Conservation (phyloP, 2,113 vertebrate species). For the Elgaria multicarinata region DNA sequence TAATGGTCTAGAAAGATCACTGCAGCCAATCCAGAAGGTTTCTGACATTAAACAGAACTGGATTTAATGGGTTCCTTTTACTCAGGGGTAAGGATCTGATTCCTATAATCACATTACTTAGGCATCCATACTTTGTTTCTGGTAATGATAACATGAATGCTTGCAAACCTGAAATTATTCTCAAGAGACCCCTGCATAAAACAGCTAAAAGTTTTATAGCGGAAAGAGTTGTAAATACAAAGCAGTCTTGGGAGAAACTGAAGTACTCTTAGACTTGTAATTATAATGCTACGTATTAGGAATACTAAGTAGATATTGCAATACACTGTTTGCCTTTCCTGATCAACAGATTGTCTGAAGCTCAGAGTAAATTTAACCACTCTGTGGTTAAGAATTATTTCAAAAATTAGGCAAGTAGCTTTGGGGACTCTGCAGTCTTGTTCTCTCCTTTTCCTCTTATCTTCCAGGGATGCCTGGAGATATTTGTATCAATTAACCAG, state of each 20-base stretch:
- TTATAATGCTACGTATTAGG: slow-evolving; percentile 22
- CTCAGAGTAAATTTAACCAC: slow-evolving; percentile 17
- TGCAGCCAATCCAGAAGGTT: neutral
- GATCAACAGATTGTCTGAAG: neutral
- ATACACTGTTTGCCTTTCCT: slow-evolving; percentile 1
- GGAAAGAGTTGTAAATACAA: neutral
- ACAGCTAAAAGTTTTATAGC: slow-evolving; percentile 20
- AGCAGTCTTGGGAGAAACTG: slow-evolving; percentile 7
- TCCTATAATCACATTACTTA: neutral
- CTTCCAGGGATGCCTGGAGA: neutral
- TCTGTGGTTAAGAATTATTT: slow-evolving; percentile 5
- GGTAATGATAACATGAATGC: neutral
- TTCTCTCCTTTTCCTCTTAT: neutral
- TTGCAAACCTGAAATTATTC: slow-evolving; percentile 11
- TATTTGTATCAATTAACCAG: slow-evolving; percentile 8
- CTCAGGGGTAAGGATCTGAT: neutral
- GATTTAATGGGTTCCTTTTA: neutral
- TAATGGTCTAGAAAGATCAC: neutral
- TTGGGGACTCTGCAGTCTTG: neutral
- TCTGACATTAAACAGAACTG: neutral
- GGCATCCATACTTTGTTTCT: neutral
- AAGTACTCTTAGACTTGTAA: neutral
- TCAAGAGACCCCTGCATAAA: neutral
- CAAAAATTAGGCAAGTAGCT: slow-evolving; percentile 19
- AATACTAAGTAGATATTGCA: neutral